Percentiles rank a stretch among this genome's conserved stretches.
phyloP scores from a whole-genome alignment of 2,113 vertebrate species.

The Lepus europaeus region DNA sequence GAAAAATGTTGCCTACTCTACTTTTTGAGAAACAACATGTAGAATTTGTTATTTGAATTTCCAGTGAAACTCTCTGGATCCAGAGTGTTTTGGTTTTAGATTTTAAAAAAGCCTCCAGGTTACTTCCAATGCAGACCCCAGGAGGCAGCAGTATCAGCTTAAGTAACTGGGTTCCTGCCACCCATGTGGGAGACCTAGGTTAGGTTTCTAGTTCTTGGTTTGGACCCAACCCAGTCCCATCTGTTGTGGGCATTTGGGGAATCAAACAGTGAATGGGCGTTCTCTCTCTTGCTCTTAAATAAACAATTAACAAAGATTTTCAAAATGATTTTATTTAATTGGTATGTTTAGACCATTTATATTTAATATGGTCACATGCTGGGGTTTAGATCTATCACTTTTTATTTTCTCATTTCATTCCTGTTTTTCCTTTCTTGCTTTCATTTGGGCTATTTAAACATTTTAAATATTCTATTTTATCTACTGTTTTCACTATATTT shows the following conservation, averaged over 20 bases:
- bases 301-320: background rate
- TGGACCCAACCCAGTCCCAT: no score
- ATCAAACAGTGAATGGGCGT: no score
- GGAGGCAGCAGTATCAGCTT: no score
- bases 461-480: background rate
- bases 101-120: background rate
- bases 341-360: background rate
- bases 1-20: background rate
- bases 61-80: background rate
- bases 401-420: conserved; percentile 35
- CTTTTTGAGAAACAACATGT: background rate
- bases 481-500: conserved; percentile 16
- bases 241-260: no score
- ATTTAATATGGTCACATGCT: conserved; percentile 1
- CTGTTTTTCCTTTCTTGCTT: background rate
- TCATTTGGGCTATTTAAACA: background rate
- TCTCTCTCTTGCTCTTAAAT: no score
- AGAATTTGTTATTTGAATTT: conserved; percentile 12
- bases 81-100: background rate
- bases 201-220: no score
- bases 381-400: background rate
- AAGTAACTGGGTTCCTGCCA: no score
- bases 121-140: no score
- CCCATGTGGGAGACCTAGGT: no score
- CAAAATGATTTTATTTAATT: conserved; percentile 13